Base-by-base conservation (phyloP, 2,797 vertebrate genomes). In the Danio tinwini region DNA sequence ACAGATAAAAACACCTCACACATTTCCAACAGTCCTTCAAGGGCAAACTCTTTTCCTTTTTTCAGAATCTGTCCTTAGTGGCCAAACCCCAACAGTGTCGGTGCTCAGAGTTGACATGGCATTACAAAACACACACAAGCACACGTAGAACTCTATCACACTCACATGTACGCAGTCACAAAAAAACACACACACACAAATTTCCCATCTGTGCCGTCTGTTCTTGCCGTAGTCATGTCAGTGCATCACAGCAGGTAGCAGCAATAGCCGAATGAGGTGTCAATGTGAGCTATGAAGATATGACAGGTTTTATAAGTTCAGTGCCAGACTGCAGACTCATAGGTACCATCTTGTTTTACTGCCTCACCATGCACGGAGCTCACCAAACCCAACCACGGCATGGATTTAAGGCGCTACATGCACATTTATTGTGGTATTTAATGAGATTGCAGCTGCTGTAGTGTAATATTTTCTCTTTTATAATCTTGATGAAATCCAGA, bases 231-330 rank as follows among this genome's bases (percentile, higher is more conserved):
- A 69, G 68, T 45, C 73, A 68, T 69, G 72, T 81, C 79, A 81
- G 71, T 9, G 37, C 45, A 16, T 77, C 77, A 58, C 74, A 80
- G 81, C 77, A 77, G 68, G 76, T 76, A 63, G 62, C 73, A 71
- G 56, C 52, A 58, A 55, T 29, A 68, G 65, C 65, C 53, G 52
- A 64, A 73, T 78, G 62, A 81, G 62, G 79, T 78, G 71, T 78
- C 78, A 81, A 81, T 72, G 77, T 53, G 74, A 63, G 63, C 77
- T 75, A 59, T 62, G 64, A 85, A 71, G 77, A 82, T 39, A 70
- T 58, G 44, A 78, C 63, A 81, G 69, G 76, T 77, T 81, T 81
- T 83, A 83, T 79, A 81, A 83, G 76, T 83, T 81, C 42, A 29
- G 12, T 55, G 74, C 61, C 81, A 79, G 79, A 64, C 74, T 17